These are phyloP conservation scores for Melanostoma mellinum DNA, from an alignment of 2,888 invertebrate species.

Conservation along the genomic window DNA sequence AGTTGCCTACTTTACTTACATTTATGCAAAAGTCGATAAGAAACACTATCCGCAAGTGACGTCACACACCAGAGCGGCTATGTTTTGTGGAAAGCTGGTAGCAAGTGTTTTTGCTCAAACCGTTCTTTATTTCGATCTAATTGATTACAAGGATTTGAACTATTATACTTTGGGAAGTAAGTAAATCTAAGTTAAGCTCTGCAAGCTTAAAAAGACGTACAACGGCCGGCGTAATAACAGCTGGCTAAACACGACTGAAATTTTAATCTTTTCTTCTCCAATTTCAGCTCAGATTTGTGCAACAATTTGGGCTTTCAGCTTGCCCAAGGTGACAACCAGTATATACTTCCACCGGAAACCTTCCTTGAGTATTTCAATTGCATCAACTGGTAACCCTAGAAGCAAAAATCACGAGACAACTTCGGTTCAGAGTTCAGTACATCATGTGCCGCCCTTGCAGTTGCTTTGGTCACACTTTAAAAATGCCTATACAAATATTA, in stretches of 20 bases:
- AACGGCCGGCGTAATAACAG: too few species aligned
- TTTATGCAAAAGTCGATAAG: conserved; percentile 93
- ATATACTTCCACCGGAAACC: conserved; percentile 85
- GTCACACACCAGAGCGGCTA: conserved; percentile 88
- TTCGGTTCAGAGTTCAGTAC: conserved; percentile 25
- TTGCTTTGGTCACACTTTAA: conserved; percentile 85
- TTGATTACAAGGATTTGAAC: conserved; percentile 87
- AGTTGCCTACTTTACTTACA: conserved; percentile 96
- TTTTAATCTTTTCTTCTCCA: background rate
- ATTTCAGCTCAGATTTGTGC: conserved; percentile 85
- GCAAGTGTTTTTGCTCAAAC: conserved; percentile 87
- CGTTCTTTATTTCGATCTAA: conserved; percentile 84
- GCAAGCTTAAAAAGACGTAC: background rate
- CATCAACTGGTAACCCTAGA: conserved; percentile 1
- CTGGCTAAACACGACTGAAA: too few species aligned
- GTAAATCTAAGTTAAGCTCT: conserved; percentile 54
- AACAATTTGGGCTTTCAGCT: conserved; percentile 85
- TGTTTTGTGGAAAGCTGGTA: conserved; percentile 87
- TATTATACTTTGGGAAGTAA: conserved; percentile 86
- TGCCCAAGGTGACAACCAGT: conserved; percentile 85
- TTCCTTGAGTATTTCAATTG: conserved; percentile 41
- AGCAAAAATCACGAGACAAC: conserved; percentile 16
- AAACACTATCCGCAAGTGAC: conserved; percentile 88
- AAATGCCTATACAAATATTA: conserved; percentile 84
- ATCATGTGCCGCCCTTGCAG: conserved; percentile 74